phyloP scores from a whole-genome alignment of 2,888 invertebrate species.

The Cerastis rubricosa region DNA sequence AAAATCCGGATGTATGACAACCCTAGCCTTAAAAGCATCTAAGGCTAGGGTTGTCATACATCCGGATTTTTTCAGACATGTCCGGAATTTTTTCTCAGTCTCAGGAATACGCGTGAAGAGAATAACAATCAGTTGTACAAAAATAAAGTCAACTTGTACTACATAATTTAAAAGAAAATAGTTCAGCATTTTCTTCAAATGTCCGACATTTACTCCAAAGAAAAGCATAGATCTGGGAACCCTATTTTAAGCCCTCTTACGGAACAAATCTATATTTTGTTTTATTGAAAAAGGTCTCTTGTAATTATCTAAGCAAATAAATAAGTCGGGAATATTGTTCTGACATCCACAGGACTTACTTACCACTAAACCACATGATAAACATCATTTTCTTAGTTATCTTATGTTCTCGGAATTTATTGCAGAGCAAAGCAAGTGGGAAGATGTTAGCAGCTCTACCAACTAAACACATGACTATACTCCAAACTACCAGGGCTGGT shows the following conservation, averaged over 20 bases:
- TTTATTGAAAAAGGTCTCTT: neutral
- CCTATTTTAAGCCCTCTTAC: neutral
- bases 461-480: constrained; percentile 96
- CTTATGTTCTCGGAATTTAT: constrained; percentile 99
- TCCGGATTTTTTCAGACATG: neutral
- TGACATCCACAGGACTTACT: constrained; percentile 74
- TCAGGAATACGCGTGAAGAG: neutral
- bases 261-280: too few relatives aligned
- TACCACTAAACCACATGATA: constrained; percentile 99
- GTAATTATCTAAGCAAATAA: neutral
- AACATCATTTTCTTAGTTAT: constrained; percentile 99
- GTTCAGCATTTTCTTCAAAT: neutral
- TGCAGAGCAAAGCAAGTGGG: constrained; percentile 97
- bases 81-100: neutral
- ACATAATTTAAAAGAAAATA: neutral
- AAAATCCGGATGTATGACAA: too few relatives aligned
- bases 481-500: constrained; percentile 98
- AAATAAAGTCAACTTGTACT: neutral
- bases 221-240: neutral
- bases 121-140: neutral
- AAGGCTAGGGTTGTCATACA: too few relatives aligned
- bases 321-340: neutral
- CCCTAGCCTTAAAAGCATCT: neutral
- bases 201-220: neutral
- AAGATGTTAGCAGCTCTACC: constrained; percentile 99